Percentiles rank a stretch among this genome's conserved stretches.
These are phyloP conservation scores for Lagorchestes hirsutus DNA, from an alignment of 2,797 vertebrate genomes.

Conservation along the genomic window DNA sequence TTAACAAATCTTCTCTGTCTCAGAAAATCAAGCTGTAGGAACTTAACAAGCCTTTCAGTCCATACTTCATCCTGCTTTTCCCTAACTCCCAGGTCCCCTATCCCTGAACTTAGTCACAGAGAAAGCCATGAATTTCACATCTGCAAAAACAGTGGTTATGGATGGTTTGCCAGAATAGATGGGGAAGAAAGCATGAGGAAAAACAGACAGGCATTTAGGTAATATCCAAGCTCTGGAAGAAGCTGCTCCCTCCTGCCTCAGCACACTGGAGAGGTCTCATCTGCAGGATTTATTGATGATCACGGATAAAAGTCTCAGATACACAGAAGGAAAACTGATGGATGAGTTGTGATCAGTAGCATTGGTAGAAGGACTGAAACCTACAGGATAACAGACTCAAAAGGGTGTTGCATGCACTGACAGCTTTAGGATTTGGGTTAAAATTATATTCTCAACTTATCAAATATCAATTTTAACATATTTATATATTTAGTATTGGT, in stretches of 20 bases:
- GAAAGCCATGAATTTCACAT: background rate
- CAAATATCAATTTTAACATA: background rate
- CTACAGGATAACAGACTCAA: background rate
- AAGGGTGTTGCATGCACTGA: background rate
- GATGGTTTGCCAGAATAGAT: background rate
- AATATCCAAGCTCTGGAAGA: background rate
- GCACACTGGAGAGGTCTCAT: background rate
- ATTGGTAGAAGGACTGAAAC: background rate
- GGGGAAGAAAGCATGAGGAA: background rate
- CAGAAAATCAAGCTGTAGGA: constrained; percentile 48
- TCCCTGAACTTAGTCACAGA: background rate
- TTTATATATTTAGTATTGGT: background rate
- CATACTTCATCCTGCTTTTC: constrained; percentile 33
- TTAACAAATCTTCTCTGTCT: constrained; percentile 34
- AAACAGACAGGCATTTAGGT: background rate
- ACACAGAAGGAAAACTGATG: background rate
- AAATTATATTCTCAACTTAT: background rate
- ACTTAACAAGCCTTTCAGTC: background rate
- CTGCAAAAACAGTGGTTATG: background rate
- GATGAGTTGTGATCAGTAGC: background rate
- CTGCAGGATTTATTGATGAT: background rate
- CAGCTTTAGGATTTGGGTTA: background rate
- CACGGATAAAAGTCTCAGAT: background rate
- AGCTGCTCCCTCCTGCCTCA: background rate
- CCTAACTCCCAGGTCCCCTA: background rate